Evolutionary conservation across 2,113 vertebrate genomes (phyloP).

Genomic region (Vanacampus margaritifer): DNA sequence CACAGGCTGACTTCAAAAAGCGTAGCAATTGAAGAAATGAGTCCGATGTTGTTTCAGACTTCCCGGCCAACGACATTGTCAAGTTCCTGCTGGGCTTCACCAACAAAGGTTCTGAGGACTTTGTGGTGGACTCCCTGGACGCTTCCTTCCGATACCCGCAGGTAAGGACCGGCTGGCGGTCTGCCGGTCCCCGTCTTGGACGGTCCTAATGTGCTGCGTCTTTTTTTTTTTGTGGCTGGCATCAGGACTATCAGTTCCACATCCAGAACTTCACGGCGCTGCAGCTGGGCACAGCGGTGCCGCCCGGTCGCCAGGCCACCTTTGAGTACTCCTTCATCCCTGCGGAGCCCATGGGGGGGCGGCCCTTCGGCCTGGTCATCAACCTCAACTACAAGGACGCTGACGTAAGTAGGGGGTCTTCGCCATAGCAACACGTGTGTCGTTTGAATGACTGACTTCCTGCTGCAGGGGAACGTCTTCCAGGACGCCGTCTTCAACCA

Average conservation of each 20-base stretch:
- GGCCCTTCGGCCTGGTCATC: constrained; percentile 94
- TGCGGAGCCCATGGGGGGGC: constrained; percentile 94
- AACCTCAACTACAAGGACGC: constrained; percentile 95
- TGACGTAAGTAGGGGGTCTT: constrained; percentile 68
- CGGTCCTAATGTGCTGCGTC: fast-evolving
- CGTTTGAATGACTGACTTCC: background rate
- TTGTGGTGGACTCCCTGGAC: constrained; percentile 90
- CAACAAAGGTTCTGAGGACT: constrained; percentile 91
- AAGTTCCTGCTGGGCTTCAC: constrained; percentile 97
- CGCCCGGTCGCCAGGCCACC: constrained; percentile 86
- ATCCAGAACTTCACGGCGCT: constrained; percentile 99
- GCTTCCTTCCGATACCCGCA: constrained; percentile 98
- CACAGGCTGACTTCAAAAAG: too few species aligned
- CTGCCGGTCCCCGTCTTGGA: background rate
- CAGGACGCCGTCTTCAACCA: constrained; percentile 99
- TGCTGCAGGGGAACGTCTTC: constrained; percentile 85
- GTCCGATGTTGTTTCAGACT: constrained; percentile 73
- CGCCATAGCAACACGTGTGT: background rate
- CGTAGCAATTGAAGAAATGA: background rate
- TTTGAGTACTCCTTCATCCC: constrained; percentile 99
- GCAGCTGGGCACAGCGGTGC: constrained; percentile 83
- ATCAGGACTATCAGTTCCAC: constrained; percentile 92
- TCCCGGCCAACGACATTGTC: constrained; percentile 95
- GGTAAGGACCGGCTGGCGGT: constrained; percentile 16
- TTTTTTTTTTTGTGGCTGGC: background rate